Percentiles rank a stretch among this genome's conserved stretches.
Evolutionary conservation across 64 coral and sea anemone species (phyloP).

Genomic region (Astreopora myriophthalma): DNA sequence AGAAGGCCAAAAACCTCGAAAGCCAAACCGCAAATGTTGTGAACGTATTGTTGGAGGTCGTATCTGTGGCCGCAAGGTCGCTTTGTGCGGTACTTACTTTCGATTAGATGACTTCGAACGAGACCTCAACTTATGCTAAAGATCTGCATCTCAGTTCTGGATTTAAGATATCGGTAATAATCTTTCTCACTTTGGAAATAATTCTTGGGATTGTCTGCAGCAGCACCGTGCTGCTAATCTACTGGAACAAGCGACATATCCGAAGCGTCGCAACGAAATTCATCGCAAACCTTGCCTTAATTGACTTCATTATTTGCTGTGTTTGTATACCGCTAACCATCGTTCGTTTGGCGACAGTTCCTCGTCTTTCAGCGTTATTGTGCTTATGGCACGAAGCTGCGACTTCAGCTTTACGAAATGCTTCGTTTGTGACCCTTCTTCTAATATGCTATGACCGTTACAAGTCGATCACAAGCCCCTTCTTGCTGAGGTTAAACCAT

Average conservation of each 20-base stretch:
- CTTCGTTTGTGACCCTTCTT: slow-evolving; percentile 76
- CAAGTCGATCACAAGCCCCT: slow-evolving; percentile 80
- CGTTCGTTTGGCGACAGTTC: slow-evolving; percentile 31
- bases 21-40: not conserved
- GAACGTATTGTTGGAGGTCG: not conserved
- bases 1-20: not conserved
- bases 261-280: slow-evolving; percentile 77
- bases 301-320: slow-evolving; percentile 69
- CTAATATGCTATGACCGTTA: slow-evolving; percentile 89
- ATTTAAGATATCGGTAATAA: slow-evolving; percentile 67
- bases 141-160: not conserved
- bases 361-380: slow-evolving; percentile 29
- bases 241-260: slow-evolving; percentile 84
- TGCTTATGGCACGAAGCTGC: slow-evolving; percentile 82
- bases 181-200: slow-evolving; percentile 60
- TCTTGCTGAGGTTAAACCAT: slow-evolving; percentile 70
- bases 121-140: not conserved
- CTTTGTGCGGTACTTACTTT: too few relatives aligned
- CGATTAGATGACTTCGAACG: not conserved
- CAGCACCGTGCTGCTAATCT: slow-evolving; percentile 63
- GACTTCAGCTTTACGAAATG: slow-evolving; percentile 77
- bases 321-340: slow-evolving; percentile 72
- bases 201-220: slow-evolving; percentile 59
- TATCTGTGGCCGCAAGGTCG: not conserved
- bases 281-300: slow-evolving; percentile 76